Base-by-base conservation (phyloP, 2,797 vertebrate species). In the Sebastes matsubarae region DNA sequence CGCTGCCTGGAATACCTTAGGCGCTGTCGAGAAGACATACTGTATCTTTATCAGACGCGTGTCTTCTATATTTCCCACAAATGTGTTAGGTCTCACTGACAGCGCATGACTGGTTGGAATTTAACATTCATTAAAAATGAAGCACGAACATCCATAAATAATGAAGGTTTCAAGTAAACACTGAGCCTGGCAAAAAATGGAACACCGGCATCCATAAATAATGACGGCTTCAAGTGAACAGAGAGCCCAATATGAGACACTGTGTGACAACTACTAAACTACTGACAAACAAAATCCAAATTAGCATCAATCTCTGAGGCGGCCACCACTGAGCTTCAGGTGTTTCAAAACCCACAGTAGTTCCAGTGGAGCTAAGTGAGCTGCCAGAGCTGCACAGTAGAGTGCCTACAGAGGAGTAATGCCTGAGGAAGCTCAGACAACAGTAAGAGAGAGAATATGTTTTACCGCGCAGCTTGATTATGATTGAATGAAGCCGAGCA, bases 401-500 rank as follows among this genome's bases (percentile, higher is more conserved):
- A 90, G 86, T 58, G 91, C 89, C 90, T 85, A 72, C 81, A 73
- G 90, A 89, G 88, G 46, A 89, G 91, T 81, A 69, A 91, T 88
- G 92, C 92, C 88, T 82, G 90, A 94, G 87, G 89, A 93, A 83
- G 76, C 87, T 77, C 85, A 91, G 85, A 93, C 93, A 93, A 92
- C 92, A 83, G 87, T 90, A 90, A 87, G 91, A 86, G 79, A 89
- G 89, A 92, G 89, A 94, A 93, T 90, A 93, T 92, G 93, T 93
- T 93, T 93, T 91, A 88, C 90, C 81, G 94, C 94, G 83, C 94
- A 90, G 94, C 93, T 93, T 96, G 93, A 95, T 96, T 95, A 95
- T 95, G 93, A 96, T 95, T 94, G 95, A 96, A 95, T 92, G 95
- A 95, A 96, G 93, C 90, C 92, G 89, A 94, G 95, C 94, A 88